Conservation (phyloP, 2,888 invertebrate genomes). For the Mactromeris polynyma region DNA sequence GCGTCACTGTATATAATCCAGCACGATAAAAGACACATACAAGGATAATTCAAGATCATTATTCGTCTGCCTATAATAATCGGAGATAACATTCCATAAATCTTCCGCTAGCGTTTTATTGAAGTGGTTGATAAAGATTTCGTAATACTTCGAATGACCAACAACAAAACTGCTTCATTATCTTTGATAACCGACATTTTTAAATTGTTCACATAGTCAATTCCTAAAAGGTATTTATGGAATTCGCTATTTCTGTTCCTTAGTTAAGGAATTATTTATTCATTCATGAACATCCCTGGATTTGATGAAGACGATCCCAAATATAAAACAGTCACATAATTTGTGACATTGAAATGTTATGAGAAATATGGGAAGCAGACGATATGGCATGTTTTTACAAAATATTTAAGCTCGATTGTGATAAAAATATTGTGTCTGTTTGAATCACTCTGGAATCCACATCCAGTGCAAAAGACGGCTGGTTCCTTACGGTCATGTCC, state of each 20-base stretch:
- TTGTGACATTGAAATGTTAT: no score
- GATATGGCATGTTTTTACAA: no score
- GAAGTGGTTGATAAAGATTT: background rate
- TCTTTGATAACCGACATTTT: background rate
- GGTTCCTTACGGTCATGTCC: no score
- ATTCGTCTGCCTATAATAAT: background rate
- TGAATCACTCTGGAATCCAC: no score
- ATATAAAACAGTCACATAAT: background rate
- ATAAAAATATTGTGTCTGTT: no score
- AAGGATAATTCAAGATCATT: background rate
- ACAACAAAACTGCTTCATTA: background rate
- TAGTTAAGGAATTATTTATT: background rate
- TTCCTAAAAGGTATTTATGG: background rate
- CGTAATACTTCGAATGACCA: background rate
- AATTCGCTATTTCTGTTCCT: background rate
- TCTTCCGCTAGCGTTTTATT: background rate
- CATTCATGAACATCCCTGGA: background rate
- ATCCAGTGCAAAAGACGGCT: no score
- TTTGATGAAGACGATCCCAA: background rate
- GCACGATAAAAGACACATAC: no score
- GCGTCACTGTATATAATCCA: no score
- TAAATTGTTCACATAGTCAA: background rate
- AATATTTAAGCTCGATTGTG: no score
- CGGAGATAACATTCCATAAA: background rate
- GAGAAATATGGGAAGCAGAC: no score